phyloP scores from a whole-genome alignment of 1,140 invertebrate species.

The Conus betulinus region DNA sequence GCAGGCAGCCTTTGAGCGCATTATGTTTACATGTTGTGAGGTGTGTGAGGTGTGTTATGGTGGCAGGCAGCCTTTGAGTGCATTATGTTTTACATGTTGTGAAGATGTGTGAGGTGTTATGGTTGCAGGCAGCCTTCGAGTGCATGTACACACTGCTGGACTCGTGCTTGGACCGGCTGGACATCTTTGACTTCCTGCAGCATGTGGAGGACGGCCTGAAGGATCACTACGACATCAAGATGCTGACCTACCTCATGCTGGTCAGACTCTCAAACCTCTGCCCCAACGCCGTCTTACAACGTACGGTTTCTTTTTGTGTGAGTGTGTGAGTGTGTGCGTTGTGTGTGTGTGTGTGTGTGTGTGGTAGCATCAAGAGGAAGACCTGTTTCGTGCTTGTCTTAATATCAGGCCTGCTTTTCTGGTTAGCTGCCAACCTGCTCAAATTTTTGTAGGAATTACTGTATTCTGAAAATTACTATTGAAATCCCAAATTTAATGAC shows the following conservation, averaged over 20 bases:
- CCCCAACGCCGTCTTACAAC: constrained; percentile 84
- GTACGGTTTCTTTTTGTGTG: constrained; percentile 38
- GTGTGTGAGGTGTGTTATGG: no score
- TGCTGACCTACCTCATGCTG: constrained; percentile 98
- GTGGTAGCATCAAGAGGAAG: constrained; percentile 84
- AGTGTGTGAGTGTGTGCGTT: no score
- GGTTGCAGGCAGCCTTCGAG: constrained; percentile 91
- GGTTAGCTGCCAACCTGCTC: no score
- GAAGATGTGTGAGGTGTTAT: no score
- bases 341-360: background rate
- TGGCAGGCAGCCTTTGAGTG: no score
- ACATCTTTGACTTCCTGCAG: constrained; percentile 97
- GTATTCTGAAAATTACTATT: no score
- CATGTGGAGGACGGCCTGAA: constrained; percentile 92
- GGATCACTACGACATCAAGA: constrained; percentile 99
- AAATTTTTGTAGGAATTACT: no score
- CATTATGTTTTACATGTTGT: no score
- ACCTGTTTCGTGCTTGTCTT: constrained; percentile 98
- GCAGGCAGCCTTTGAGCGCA: no score
- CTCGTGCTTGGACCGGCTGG: constrained; percentile 94
- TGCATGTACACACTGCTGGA: constrained; percentile 99
- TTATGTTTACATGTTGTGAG: no score
- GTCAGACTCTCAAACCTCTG: constrained; percentile 93
- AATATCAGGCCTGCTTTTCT: constrained; percentile 81
- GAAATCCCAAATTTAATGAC: no score